Percentiles rank a stretch among this genome's conserved stretches.
Conservation (phyloP, 2,888 invertebrate species). For the Tiliacea citrago region DNA sequence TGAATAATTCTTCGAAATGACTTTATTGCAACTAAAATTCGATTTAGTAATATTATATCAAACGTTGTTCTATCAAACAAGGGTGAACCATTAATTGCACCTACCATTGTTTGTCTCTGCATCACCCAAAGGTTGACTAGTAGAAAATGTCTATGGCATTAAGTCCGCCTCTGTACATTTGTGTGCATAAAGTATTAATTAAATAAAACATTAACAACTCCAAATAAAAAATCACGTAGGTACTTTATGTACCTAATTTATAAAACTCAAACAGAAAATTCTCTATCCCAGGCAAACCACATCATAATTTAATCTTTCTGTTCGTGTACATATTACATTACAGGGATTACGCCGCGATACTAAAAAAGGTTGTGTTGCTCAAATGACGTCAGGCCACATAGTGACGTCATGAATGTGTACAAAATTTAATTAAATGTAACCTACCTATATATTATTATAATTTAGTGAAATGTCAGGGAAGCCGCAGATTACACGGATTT, state of each 20-base stretch:
- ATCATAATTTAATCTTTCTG: constrained; percentile 52
- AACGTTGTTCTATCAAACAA: too few species aligned
- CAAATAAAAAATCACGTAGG: background rate
- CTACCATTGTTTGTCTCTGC: too few species aligned
- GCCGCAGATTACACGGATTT: constrained; percentile 42
- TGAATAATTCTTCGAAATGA: too few species aligned
- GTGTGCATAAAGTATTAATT: too few species aligned
- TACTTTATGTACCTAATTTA: background rate
- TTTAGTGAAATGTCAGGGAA: constrained; percentile 47
- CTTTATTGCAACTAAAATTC: too few species aligned
- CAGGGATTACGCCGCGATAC: constrained; percentile 46
- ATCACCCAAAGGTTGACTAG: too few species aligned
- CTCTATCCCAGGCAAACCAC: constrained; percentile 1
- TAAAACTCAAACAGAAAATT: background rate
- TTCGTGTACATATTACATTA: constrained; percentile 31
- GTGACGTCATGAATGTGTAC: constrained; percentile 56
- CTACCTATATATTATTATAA: constrained; percentile 45
- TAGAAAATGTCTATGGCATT: too few species aligned
- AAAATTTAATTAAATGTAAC: constrained; percentile 75
- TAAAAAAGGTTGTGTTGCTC: constrained; percentile 64
- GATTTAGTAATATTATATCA: too few species aligned
- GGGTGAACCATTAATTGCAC: too few species aligned
- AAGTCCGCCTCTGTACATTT: too few species aligned
- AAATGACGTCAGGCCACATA: constrained; percentile 67
- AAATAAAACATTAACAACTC: background rate